A percentile compares a stretch with the other conserved stretches of the same genome.
Evolutionary conservation across 2,888 invertebrate species (phyloP).

Genomic region (Mamestra brassicae): DNA sequence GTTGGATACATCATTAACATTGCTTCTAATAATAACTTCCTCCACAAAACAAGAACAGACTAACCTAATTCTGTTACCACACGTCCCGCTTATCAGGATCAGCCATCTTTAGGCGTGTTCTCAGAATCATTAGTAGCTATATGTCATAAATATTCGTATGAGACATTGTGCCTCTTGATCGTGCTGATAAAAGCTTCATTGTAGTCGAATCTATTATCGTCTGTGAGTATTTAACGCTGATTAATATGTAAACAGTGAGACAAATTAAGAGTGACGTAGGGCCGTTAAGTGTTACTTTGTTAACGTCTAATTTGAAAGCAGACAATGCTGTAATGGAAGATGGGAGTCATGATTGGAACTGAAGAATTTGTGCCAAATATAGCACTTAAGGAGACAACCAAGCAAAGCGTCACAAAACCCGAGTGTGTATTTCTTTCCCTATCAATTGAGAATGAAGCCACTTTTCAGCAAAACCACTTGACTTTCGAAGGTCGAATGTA

Average conservation of each 20-base stretch:
- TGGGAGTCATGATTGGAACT: background rate
- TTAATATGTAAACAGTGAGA: constrained; percentile 36
- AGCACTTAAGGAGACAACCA: background rate
- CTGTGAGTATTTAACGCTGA: constrained; percentile 10
- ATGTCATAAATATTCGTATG: constrained; percentile 37
- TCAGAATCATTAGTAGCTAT: constrained; percentile 36
- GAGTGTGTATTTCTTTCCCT: background rate
- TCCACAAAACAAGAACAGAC: constrained; percentile 38
- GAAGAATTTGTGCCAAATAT: background rate
- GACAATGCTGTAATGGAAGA: background rate
- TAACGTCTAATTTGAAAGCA: background rate
- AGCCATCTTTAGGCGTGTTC: constrained; percentile 41
- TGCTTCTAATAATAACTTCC: constrained; percentile 41
- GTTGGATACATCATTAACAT: constrained; percentile 26
- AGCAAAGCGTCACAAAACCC: background rate
- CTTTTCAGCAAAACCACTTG: constrained; percentile 6
- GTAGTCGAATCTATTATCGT: constrained; percentile 32
- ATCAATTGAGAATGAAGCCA: background rate
- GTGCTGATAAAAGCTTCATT: constrained; percentile 47
- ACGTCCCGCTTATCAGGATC: constrained; percentile 30
- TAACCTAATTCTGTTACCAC: constrained; percentile 29
- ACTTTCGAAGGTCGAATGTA: constrained; percentile 41
- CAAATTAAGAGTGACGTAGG: constrained; percentile 19
- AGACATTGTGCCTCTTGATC: constrained; percentile 39
- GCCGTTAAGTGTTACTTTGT: background rate